Base-by-base conservation (phyloP, 2,797 vertebrate species). In the Phataginus tetradactyla region DNA sequence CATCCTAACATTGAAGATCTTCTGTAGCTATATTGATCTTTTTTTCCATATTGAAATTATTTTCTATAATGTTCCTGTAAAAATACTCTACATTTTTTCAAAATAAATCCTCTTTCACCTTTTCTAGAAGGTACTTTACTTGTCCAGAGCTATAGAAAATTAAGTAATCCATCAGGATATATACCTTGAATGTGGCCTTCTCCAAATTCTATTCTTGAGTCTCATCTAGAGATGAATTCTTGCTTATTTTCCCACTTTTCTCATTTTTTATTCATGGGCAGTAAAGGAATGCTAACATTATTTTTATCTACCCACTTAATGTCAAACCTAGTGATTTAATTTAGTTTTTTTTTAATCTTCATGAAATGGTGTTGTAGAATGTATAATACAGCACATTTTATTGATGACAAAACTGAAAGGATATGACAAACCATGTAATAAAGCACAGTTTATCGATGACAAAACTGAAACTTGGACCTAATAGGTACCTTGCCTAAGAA, bases 21-120 rank as follows among this genome's bases (percentile, higher is more conserved):
- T 77, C 15, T 42, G 34, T 74, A 3, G 9, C 27, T 45, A 29
- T 2, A 57, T 0, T 25, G 80, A 71, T 29, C 7, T 66, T 7
- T n/a, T 77, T 88, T 80, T 80, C 34, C 15, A 85, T 1, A 15
- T 15, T 61, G 9, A 90, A 92, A 88, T 92, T 37, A 90, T 96
- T 77, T 39, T 51, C 42, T 79, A 42, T 68, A 21, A 68, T 42
- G 17, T 53, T 80, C 14, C 51, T 74, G 1, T 39, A 90, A 90
- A 90, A 91, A 42, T 45, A 55, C 0, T 23, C 23, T 37, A 21
- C 3, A 57, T 34, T 81, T 23, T 64, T 37, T n/a, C 42, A 69
- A 69, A 61, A 42, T 61, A 86, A 64, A 75, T 86, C 23, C 3
- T 78, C 4, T 63, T 57, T 92, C 12, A 75, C 7, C 8, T 55